phyloP scores from a whole-genome alignment of 2,888 invertebrate genomes.

The Hirtodrosophila cameraria region DNA sequence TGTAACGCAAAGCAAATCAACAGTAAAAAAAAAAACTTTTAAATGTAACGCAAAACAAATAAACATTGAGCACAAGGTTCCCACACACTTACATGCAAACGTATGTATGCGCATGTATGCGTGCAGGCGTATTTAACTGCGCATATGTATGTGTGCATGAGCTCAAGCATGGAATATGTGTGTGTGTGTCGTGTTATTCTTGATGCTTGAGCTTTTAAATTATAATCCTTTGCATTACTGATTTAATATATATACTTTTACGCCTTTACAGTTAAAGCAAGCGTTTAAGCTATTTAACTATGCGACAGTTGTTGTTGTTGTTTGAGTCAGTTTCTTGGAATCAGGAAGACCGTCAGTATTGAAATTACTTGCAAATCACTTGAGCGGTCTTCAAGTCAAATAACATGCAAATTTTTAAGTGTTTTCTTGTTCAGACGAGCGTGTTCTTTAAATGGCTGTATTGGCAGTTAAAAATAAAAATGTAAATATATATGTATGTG shows the following conservation, averaged over 20 bases:
- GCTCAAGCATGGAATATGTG: no score
- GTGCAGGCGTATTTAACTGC: no score
- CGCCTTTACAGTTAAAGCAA: constrained; percentile 2
- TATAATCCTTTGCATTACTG: constrained; percentile 14
- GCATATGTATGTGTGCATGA: neutral
- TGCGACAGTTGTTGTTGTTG: constrained; percentile 13
- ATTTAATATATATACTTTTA: neutral
- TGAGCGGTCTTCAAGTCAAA: constrained; percentile 1
- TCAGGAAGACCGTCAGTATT: no score
- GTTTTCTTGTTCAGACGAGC: no score
- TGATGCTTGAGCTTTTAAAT: neutral
- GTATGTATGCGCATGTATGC: neutral
- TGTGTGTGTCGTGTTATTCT: neutral
- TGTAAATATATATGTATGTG: neutral
- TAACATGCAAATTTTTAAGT: constrained; percentile 11
- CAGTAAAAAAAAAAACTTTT: no score
- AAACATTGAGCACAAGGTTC: constrained; percentile 9
- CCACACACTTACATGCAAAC: neutral
- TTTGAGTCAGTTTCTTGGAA: constrained; percentile 8
- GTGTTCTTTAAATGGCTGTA: constrained; percentile 16
- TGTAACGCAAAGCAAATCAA: neutral
- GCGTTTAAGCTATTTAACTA: constrained; percentile 24
- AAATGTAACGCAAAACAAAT: constrained; percentile 12
- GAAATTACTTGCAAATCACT: constrained; percentile 1
- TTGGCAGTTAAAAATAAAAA: constrained; percentile 15